These are phyloP conservation scores for Agrochola lota DNA, from an alignment of 2,888 invertebrate species.

Conservation along the genomic window DNA sequence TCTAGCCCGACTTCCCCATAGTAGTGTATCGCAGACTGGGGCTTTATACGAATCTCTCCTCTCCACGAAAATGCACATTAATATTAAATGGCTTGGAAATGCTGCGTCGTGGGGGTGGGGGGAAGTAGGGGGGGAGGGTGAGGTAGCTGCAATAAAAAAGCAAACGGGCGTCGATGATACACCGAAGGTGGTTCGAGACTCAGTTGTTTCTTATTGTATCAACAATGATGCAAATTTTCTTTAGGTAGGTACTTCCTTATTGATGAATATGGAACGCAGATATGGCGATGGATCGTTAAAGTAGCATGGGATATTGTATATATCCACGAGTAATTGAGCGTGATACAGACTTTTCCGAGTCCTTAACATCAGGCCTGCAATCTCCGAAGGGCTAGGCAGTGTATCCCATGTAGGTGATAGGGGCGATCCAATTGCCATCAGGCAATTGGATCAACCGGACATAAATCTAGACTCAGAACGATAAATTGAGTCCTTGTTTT, in stretches of 20 bases:
- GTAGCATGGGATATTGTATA: neutral
- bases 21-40: constrained; percentile 87
- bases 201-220: constrained; percentile 77
- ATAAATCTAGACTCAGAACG: too few relatives aligned
- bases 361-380: too few relatives aligned
- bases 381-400: too few relatives aligned
- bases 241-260: constrained; percentile 9
- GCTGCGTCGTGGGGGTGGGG: constrained; percentile 84
- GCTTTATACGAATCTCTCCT: constrained; percentile 89
- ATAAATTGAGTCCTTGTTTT: neutral
- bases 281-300: constrained; percentile 19
- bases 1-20: constrained; percentile 81
- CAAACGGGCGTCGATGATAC: constrained; percentile 86
- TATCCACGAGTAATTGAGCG: neutral
- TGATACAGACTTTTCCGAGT: neutral
- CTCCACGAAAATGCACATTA: constrained; percentile 91
- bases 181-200: constrained; percentile 78
- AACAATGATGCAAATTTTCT: constrained; percentile 60
- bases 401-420: too few relatives aligned
- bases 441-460: too few relatives aligned
- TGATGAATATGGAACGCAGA: constrained; percentile 10
- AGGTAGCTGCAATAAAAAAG: constrained; percentile 85
- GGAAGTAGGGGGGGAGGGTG: constrained; percentile 67
- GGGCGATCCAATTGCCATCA: too few relatives aligned
- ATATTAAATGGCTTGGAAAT: constrained; percentile 91